Evolutionary conservation across 2,113 vertebrate species (phyloP), one percentile per base, ranked within the genome.

Genomic region (Halcyon senegalensis): DNA sequence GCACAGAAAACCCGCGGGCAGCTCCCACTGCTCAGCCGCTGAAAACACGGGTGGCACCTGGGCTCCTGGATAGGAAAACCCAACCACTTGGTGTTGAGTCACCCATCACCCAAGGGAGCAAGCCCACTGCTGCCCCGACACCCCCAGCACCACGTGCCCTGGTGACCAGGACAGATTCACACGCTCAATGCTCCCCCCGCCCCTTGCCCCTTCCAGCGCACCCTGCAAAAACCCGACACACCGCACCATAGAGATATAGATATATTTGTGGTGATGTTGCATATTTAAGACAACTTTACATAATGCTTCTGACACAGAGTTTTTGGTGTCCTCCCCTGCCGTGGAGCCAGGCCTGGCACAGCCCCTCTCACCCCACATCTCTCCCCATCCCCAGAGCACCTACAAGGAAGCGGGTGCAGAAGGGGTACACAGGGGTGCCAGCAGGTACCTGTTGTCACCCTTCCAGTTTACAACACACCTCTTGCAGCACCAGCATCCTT

Each of bases 281-380:
- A 95, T 97, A 96, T 96, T 97, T 97, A 95, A 97, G 95, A 97
- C 93, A 95, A 96, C 64, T 96, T 97, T 95, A 97, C 95, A 96
- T 69, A 86, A 97, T 7, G 72, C 53, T 96, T 92, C 83, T 6
- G 17, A 95, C 77, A 95, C 50, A 70, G 77, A 92, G 48, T 50
- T 95, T 95, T 92, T 78, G 87, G 44, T 39, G 0, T 43, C 59
- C 48, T 43, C 31, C 63, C 60, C 28, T 35, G 37, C 46, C 17
- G 33, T 10, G 3, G 35, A 48, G 55, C 37, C n/a, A 10, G 21
- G 59, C 44, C 37, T 35, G 28, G 74, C 44, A 7, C 2, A 5
- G 60, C 53, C 33, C n/a, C 33, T 41, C 55, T 75, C 5, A 3
- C 12, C 18, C 30, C 15, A 4, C 39, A 75, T 41, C 35, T 33